These are phyloP conservation scores for Cochlearius cochlearius DNA, from an alignment of 2,113 vertebrate genomes.

Conservation along the genomic window DNA sequence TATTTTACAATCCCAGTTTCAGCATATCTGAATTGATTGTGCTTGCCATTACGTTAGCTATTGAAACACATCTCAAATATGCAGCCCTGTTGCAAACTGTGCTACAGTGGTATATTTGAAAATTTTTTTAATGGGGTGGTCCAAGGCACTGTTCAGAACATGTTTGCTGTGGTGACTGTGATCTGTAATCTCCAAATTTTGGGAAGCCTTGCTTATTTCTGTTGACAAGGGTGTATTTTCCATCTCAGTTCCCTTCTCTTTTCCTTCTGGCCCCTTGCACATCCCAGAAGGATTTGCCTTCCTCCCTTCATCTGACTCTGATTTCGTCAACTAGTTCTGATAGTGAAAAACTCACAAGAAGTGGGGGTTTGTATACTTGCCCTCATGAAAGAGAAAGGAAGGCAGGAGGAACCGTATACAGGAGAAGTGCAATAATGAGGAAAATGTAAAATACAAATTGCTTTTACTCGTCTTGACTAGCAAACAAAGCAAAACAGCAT, in stretches of 20 bases:
- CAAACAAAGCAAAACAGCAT: constrained; percentile 29
- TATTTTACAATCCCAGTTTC: background rate
- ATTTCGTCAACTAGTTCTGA: background rate
- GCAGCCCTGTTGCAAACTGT: background rate
- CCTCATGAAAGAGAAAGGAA: background rate
- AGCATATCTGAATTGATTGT: background rate
- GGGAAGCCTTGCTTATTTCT: background rate
- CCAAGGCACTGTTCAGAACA: background rate
- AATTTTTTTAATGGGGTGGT: background rate
- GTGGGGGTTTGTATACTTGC: background rate
- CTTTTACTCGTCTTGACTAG: constrained; percentile 9
- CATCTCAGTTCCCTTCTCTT: background rate
- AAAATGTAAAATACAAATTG: constrained; percentile 33
- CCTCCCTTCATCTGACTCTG: background rate
- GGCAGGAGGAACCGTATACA: background rate
- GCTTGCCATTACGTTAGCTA: background rate
- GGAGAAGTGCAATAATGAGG: constrained; percentile 15
- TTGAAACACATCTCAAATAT: background rate
- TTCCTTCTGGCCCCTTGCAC: background rate
- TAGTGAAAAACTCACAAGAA: background rate
- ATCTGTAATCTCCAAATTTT: background rate
- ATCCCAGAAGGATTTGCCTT: background rate
- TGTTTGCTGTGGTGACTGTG: background rate
- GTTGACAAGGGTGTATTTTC: background rate
- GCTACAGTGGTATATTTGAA: background rate